Percentiles rank a stretch among this genome's conserved stretches.
Evolutionary conservation across 2,113 vertebrate genomes (phyloP).

Genomic region (Montifringilla adamsi): DNA sequence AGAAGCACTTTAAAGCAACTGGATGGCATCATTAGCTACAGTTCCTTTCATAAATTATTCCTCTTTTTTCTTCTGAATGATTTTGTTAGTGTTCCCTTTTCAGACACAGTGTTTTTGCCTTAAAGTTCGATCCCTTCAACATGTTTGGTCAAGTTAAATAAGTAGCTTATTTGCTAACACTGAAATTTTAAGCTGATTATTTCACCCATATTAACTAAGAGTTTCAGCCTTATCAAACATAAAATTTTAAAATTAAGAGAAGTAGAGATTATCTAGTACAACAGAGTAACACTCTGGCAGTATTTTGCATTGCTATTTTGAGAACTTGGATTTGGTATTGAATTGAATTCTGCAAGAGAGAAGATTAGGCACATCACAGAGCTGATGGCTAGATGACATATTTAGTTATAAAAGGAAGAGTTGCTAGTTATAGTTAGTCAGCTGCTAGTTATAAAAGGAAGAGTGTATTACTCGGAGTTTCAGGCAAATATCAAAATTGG

Average conservation of each 20-base stretch:
- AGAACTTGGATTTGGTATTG: slow-evolving; percentile 36
- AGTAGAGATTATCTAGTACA: slow-evolving; percentile 18
- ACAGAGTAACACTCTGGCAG: neutral
- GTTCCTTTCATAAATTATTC: slow-evolving; percentile 79
- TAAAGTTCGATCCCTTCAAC: slow-evolving; percentile 66
- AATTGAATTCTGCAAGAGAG: slow-evolving; percentile 52
- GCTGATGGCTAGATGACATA: slow-evolving; percentile 42
- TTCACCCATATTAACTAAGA: slow-evolving; percentile 54
- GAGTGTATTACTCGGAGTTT: neutral
- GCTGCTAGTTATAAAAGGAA: neutral
- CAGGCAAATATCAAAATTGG: neutral
- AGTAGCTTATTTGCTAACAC: slow-evolving; percentile 55
- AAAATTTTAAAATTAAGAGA: slow-evolving; percentile 10
- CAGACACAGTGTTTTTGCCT: slow-evolving; percentile 59
- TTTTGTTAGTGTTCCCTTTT: slow-evolving; percentile 71
- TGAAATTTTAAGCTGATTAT: slow-evolving; percentile 47
- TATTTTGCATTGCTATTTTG: neutral
- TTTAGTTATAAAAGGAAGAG: slow-evolving; percentile 2
- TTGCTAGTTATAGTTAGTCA: neutral
- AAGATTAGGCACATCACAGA: slow-evolving; percentile 39
- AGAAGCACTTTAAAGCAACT: slow-evolving; percentile 77
- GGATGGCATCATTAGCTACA: slow-evolving; percentile 76
- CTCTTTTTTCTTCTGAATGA: slow-evolving; percentile 75
- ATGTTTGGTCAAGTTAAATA: slow-evolving; percentile 72
- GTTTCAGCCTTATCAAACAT: slow-evolving; percentile 35